A percentile compares a stretch with the other conserved stretches of the same genome.
These are phyloP conservation scores for Rhinella marina DNA, from an alignment of 2,797 vertebrate species.

Conservation along the genomic window DNA sequence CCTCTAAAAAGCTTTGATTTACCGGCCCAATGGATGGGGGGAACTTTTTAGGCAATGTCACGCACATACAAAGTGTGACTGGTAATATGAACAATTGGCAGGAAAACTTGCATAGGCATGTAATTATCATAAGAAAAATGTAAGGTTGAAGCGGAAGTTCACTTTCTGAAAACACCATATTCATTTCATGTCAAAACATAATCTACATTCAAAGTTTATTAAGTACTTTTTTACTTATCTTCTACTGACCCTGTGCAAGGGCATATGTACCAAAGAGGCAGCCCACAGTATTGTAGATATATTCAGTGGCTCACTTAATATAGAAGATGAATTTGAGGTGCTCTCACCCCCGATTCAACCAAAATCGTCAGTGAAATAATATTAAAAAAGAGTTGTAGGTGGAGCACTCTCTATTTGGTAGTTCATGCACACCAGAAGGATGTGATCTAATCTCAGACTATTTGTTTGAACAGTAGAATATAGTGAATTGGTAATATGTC, in stretches of 20 bases:
- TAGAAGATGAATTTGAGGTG: too few species aligned
- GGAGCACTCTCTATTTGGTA: too few species aligned
- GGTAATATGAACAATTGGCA: conserved; percentile 77
- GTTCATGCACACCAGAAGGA: too few species aligned
- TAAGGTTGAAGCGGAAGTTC: conserved; percentile 63
- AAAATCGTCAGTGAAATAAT: too few species aligned
- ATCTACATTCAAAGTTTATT: neutral
- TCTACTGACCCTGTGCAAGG: neutral
- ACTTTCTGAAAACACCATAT: neutral
- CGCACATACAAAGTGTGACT: conserved; percentile 69
- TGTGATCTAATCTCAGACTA: too few species aligned
- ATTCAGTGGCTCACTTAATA: too few species aligned
- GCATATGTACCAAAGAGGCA: neutral
- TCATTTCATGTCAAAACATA: neutral
- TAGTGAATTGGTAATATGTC: too few species aligned
- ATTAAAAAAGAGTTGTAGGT: too few species aligned
- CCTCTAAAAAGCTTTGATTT: conserved; percentile 74
- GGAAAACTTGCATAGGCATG: conserved; percentile 70
- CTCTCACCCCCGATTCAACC: too few species aligned
- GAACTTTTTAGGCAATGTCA: conserved; percentile 76
- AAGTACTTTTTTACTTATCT: neutral
- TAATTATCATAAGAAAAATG: conserved; percentile 75
- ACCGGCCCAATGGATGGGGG: conserved; percentile 70
- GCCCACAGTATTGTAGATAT: too few species aligned
- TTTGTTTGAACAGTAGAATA: too few species aligned